Evolutionary conservation across 1,140 invertebrate genomes (phyloP), one percentile per base, ranked within the genome.

Genomic region (Lucilia cuprina): DNA sequence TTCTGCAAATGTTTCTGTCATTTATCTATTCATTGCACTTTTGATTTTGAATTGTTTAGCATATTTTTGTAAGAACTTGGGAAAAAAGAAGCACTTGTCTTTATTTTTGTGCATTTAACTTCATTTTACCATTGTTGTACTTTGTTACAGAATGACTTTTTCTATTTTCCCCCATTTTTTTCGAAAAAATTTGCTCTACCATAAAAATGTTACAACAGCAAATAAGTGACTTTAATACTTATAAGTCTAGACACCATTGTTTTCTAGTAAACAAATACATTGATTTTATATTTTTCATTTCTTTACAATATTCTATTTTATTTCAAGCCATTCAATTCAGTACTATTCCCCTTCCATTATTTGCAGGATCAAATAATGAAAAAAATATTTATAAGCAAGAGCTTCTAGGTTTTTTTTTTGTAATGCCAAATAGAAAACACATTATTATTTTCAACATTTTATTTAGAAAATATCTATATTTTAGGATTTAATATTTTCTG

Each of bases 261-360:
- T 70, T 70, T 70, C 65, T 70, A n/a, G 65, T 70, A 70, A 70
- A 25, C 65, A 70, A 70, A 70, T n/a, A 70, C 65, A 70, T 70
- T 70, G 65, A 70, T 70, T 70, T 70, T 70, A 19, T 70, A 70
- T 21, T 19, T 70, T 70, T 60, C n/a, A 17, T n/a, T 60, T 60
- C 55, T 17, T 60, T n/a, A 30, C 25, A 30, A 30, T 30, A 30
- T 30, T 30, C n/a, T n/a, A n/a, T 65, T 65, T 30, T 30, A 30
- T 30, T 30, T 30, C 3, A 30, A 2, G 25, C 25, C 25, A 30
- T 30, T 60, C 55, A 14, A 60, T 60, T 60, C 55, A 60, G 14
- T 60, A 14, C 9, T 70, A 70, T 70, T 21, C 65, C 19, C 19
- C 19, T 70, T 10, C n/a, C 19, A 70, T 70, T 70, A 70, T 7